phyloP scores from a whole-genome alignment of 2,797 vertebrate species.

The Chelon auratus region DNA sequence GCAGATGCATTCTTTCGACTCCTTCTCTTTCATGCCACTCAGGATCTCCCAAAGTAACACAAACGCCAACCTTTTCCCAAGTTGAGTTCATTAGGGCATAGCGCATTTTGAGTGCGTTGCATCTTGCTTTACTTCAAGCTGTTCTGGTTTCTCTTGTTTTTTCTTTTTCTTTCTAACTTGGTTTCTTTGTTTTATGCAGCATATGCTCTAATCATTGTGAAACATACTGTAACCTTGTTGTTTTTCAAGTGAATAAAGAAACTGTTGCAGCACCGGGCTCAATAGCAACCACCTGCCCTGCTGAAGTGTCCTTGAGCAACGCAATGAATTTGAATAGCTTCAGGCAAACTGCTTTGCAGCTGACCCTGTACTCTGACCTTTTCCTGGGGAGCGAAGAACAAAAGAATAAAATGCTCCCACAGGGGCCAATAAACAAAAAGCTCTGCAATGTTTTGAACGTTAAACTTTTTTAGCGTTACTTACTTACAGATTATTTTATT shows the following conservation, averaged over 20 bases:
- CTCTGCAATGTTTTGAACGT: slow-evolving; percentile 2
- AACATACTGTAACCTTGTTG: slow-evolving; percentile 17
- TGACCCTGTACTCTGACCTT: slow-evolving; percentile 30
- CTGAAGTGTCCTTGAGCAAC: slow-evolving; percentile 55
- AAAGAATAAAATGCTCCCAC: slow-evolving; percentile 20
- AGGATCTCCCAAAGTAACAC: slow-evolving; percentile 18
- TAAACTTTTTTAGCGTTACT: neutral
- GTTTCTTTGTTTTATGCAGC: slow-evolving; percentile 14
- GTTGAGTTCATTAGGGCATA: slow-evolving; percentile 30
- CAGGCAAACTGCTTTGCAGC: neutral
- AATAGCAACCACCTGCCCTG: slow-evolving; percentile 39
- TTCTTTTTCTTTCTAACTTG: slow-evolving; percentile 9
- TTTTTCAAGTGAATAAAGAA: slow-evolving; percentile 5
- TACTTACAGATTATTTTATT: neutral
- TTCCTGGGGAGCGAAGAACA: neutral
- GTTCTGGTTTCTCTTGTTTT: neutral
- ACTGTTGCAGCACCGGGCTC: neutral
- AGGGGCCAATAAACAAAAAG: slow-evolving; percentile 16
- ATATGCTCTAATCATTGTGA: slow-evolving; percentile 12
- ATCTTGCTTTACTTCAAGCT: slow-evolving; percentile 14
- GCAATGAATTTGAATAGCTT: slow-evolving; percentile 34
- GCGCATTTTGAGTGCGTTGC: neutral
- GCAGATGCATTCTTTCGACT: slow-evolving; percentile 48
- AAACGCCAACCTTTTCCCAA: slow-evolving; percentile 36
- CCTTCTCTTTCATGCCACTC: slow-evolving; percentile 30